Percentiles rank a stretch among this genome's conserved stretches.
phyloP scores from a whole-genome alignment of 2,888 invertebrate species.

The Macropis europaea region DNA sequence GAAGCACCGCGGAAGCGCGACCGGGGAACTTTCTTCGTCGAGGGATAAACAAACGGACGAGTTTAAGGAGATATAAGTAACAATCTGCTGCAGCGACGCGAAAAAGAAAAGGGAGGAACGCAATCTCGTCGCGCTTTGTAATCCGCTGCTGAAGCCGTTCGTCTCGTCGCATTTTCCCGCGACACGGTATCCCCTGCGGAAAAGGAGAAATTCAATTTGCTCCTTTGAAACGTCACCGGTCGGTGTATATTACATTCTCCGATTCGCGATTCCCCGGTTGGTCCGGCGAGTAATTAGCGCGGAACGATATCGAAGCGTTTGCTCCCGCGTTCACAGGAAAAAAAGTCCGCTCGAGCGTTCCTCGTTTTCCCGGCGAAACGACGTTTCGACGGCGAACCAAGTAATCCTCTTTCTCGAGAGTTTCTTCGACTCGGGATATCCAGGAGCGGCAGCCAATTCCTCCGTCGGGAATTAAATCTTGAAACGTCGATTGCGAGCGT shows the following conservation, averaged over 20 bases:
- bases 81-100: background rate
- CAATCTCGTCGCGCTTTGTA: constrained; percentile 19
- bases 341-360: too few relatives aligned
- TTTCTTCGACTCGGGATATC: too few relatives aligned
- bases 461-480: background rate
- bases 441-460: too few relatives aligned
- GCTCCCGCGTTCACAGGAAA: too few relatives aligned
- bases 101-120: background rate
- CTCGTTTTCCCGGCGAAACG: too few relatives aligned
- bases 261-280: too few relatives aligned
- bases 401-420: too few relatives aligned
- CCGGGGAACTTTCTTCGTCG: too few relatives aligned
- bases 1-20: too few relatives aligned
- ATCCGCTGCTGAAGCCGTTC: background rate
- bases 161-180: background rate
- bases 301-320: background rate
- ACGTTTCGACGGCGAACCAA: too few relatives aligned
- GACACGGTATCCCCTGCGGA: background rate
- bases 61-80: background rate
- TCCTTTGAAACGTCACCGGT: constrained; percentile 6
- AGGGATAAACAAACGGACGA: too few relatives aligned
- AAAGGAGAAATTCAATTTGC: constrained; percentile 23
- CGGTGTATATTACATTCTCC: background rate
- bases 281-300: background rate
- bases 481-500: background rate